phyloP scores from a whole-genome alignment of 2,888 invertebrate genomes.

The Lagria hirta region DNA sequence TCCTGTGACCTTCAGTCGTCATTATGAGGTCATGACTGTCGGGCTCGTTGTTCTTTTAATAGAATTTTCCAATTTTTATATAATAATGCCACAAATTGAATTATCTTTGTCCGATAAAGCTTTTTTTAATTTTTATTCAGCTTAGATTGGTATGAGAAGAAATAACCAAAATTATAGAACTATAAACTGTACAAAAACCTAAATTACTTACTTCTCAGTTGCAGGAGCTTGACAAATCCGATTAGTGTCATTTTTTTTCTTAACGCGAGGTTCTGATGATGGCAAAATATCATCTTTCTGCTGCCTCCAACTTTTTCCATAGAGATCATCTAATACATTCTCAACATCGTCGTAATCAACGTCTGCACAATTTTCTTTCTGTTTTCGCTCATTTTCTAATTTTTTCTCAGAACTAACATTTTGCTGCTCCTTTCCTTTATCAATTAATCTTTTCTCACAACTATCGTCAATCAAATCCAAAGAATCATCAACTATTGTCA shows the following conservation, averaged over 20 bases:
- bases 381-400: not conserved
- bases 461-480: too few relatives aligned
- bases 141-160: too few relatives aligned
- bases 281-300: conserved; percentile 43
- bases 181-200: too few relatives aligned
- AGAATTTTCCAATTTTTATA: too few relatives aligned
- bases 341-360: conserved; percentile 13
- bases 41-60: too few relatives aligned
- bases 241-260: conserved; percentile 3
- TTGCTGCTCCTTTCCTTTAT: not conserved
- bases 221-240: not conserved
- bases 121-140: too few relatives aligned
- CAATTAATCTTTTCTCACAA: not conserved
- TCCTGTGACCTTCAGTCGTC: too few relatives aligned
- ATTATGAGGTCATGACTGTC: too few relatives aligned
- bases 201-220: not conserved
- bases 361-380: not conserved
- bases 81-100: too few relatives aligned
- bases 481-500: not conserved
- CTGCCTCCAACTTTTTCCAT: conserved; percentile 48
- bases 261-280: conserved; percentile 36
- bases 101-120: too few relatives aligned
- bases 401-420: not conserved
- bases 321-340: conserved; percentile 45
- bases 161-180: too few relatives aligned